Base-by-base conservation (phyloP, 30 jellyfish, hydroid and myxozoan genomes). In the Rhopilema esculentum region DNA sequence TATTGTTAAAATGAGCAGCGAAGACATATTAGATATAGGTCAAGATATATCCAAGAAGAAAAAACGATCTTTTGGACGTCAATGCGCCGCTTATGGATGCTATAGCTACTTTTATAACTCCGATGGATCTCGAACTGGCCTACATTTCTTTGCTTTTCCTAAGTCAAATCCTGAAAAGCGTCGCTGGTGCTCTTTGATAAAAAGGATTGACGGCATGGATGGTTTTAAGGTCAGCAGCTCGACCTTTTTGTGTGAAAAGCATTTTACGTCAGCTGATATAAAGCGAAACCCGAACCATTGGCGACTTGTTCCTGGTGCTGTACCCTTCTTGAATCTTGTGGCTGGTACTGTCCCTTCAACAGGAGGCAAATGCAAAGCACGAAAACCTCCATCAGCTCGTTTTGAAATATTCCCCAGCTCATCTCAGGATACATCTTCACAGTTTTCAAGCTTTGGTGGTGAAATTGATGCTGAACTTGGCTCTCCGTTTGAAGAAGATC, bases 191-290 rank as follows among this genome's bases (percentile, higher is more conserved):
- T 16, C 27, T 25, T 27, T 79, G 16, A 61, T 79, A 22, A 66
- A 65, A 30, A 27, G 92, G 23, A 29, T 8, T 17, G 92, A 83
- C 68, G 90, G 83, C 17, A 40, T 32, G 67, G 92, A 83, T 49
- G 87, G 92, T 18, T 69, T 83, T 48, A 83, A 83, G 27, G 92
- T 83, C 40, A 48, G 91, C 33, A 67, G 26, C 49, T 68, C 75
- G 9, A 69, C 87, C 48, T 69, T 66, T n/a, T 83, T 83, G 57
- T 69, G 76, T 83, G 88, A 72, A 40, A 50, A 61, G 48, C 80
- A 80, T 48, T 65, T 80, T 65, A 8, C 51, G 1, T 70, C 64
- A 19, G 51, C 65, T 20, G 90, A n/a, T n/a, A n/a, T n/a, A n/a
- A n/a, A n/a, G n/a, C n/a, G n/a, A 51, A 80, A 80, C 57, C 57